Percentiles rank a stretch among this genome's conserved stretches.
phyloP scores from a whole-genome alignment of 1,140 invertebrate genomes.

The Harpegnathos saltator region DNA sequence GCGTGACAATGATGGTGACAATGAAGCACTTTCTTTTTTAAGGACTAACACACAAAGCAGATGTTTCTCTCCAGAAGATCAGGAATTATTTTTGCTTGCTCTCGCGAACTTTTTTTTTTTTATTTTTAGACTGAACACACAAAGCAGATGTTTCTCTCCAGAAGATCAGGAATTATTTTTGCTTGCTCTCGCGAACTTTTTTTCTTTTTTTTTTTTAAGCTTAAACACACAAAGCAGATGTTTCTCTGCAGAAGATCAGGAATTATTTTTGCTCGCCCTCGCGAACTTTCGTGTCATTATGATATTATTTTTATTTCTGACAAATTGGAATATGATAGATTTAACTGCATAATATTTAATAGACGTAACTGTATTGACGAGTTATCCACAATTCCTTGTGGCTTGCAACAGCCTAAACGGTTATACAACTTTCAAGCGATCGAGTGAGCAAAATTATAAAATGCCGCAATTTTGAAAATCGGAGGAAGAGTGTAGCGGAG shows the following conservation, averaged over 20 bases:
- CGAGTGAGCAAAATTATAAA: background rate
- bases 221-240: no score
- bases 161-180: constrained; percentile 52
- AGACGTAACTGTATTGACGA: background rate
- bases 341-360: constrained; percentile 7
- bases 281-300: constrained; percentile 25
- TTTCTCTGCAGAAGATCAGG: constrained; percentile 66
- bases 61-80: constrained; percentile 69
- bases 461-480: background rate
- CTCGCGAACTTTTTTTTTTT: constrained; percentile 26
- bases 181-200: constrained; percentile 62
- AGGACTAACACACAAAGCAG: no score
- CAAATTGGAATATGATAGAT: constrained; percentile 37
- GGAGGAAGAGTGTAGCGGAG: no score
- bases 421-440: constrained; percentile 21
- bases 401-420: background rate
- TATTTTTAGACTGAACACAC: no score
- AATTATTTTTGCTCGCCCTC: constrained; percentile 62
- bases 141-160: constrained; percentile 69
- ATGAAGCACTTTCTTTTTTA: no score
- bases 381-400: constrained; percentile 27
- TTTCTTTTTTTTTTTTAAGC: no score
- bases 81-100: constrained; percentile 61
- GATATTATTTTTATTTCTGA: constrained; percentile 7
- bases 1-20: background rate